Conservation (phyloP, 2,113 vertebrate species). For the Entomyzon cyanotis region DNA sequence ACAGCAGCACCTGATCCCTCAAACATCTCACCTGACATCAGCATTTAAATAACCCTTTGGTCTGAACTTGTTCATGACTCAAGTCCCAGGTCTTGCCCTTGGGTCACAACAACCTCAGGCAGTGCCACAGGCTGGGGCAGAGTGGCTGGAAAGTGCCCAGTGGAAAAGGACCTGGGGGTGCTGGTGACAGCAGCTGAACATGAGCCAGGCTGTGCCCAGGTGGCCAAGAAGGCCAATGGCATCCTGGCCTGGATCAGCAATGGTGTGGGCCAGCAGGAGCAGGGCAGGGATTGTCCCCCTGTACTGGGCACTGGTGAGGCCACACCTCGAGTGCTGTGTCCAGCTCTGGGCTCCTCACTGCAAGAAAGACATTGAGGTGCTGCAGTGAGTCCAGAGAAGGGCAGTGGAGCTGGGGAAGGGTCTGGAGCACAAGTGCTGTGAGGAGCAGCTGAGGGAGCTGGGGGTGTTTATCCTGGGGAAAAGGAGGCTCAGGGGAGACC, state of each 20-base stretch:
- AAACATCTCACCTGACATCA: neutral
- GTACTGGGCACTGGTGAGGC: too few relatives aligned
- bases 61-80: neutral
- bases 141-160: too few relatives aligned
- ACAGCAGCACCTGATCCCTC: neutral
- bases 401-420: neutral
- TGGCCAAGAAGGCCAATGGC: neutral
- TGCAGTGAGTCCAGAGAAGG: neutral
- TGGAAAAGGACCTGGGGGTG: too few relatives aligned
- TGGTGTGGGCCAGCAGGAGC: neutral
- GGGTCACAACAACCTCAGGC: neutral
- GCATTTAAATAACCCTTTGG: neutral
- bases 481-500: neutral
- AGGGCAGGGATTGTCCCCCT: neutral
- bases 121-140: neutral
- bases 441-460: neutral
- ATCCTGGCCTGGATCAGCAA: neutral
- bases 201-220: neutral
- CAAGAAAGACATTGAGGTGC: neutral
- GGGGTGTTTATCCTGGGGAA: neutral
- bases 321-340: too few relatives aligned
- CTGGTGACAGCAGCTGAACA: too few relatives aligned
- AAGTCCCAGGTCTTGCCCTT: neutral
- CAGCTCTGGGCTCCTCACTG: accelerated
- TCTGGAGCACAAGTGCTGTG: neutral